Conservation (phyloP, 2,888 invertebrate species). For the Eupithecia pulchellata region DNA sequence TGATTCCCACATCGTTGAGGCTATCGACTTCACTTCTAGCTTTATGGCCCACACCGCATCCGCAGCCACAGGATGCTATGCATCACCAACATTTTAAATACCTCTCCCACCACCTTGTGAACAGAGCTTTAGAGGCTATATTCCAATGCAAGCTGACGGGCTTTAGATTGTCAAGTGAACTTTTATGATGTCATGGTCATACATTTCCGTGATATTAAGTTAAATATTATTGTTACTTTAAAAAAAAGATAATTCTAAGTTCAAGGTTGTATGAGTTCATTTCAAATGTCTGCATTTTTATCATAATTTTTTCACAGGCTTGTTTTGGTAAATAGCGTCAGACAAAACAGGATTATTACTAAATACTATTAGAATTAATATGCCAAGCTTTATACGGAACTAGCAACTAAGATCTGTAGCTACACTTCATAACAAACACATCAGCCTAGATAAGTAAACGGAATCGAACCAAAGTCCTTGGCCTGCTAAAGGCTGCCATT, state of each 20-base stretch:
- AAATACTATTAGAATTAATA: neutral
- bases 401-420: neutral
- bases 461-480: slow-evolving; percentile 7
- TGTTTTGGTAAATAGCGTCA: neutral
- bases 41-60: slow-evolving; percentile 70
- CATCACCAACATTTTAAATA: slow-evolving; percentile 39
- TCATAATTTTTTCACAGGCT: neutral
- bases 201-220: slow-evolving; percentile 56
- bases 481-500: slow-evolving; percentile 1
- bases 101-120: slow-evolving; percentile 12
- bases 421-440: neutral
- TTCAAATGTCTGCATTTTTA: slow-evolving; percentile 47
- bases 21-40: slow-evolving; percentile 54
- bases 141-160: slow-evolving; percentile 14
- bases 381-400: neutral
- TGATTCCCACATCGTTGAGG: slow-evolving; percentile 50
- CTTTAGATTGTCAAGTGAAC: slow-evolving; percentile 33
- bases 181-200: slow-evolving; percentile 57
- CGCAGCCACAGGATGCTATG: slow-evolving; percentile 72
- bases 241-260: slow-evolving; percentile 38
- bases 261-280: slow-evolving; percentile 43
- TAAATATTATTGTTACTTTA: slow-evolving; percentile 44
- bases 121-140: slow-evolving; percentile 29
- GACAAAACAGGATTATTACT: neutral
- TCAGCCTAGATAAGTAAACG: neutral